Conservation (phyloP, 2,797 vertebrate genomes). For the Sebastolobus altivelis region DNA sequence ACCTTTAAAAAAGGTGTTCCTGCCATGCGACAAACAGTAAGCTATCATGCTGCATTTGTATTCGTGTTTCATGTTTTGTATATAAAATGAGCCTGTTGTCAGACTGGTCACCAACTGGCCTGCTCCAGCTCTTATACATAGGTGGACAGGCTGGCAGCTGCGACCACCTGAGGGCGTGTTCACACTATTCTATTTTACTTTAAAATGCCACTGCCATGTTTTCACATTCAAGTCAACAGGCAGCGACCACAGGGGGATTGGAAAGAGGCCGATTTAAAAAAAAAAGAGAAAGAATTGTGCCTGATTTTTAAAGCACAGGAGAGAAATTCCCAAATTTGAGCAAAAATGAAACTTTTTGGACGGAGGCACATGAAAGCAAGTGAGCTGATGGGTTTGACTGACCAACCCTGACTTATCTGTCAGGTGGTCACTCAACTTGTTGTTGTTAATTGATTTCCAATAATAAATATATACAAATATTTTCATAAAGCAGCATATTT, state of each 20-base stretch:
- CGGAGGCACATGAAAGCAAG: no score
- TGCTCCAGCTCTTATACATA: constrained; percentile 22
- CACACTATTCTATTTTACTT: constrained; percentile 43
- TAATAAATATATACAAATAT: no score
- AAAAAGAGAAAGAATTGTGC: neutral
- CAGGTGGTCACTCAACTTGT: neutral
- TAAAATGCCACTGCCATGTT: constrained; percentile 57
- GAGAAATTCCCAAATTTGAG: neutral
- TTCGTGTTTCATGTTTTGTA: neutral
- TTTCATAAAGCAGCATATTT: no score
- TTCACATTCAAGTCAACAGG: constrained; percentile 29
- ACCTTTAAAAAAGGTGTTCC: neutral
- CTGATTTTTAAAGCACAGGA: neutral
- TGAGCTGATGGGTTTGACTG: neutral
- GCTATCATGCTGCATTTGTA: neutral
- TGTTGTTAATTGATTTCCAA: no score
- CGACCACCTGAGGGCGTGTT: constrained; percentile 51
- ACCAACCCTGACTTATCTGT: neutral
- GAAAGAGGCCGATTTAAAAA: constrained; percentile 9
- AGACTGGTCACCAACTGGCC: neutral
- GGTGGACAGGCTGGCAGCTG: constrained; percentile 45
- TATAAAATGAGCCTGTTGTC: constrained; percentile 4
- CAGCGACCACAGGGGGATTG: constrained; percentile 8
- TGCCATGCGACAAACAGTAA: neutral
- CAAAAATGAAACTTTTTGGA: neutral